Base-by-base conservation (phyloP, 2,113 vertebrate species). In the Vanacampus margaritifer region DNA sequence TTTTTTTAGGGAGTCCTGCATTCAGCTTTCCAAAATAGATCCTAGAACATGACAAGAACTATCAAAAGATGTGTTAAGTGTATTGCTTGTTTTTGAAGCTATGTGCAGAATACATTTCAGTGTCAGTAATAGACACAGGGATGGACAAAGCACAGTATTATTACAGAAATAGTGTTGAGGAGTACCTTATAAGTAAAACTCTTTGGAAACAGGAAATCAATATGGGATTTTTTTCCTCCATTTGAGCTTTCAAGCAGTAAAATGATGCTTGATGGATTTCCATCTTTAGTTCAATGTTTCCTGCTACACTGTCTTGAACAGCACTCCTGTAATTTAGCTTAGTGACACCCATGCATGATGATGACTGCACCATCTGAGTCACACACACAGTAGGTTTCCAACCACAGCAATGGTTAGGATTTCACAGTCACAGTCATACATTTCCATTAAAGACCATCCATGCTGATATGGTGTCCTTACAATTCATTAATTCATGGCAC, bases 211-310 rank as follows among this genome's bases (percentile, higher is more conserved):
- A 23, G 69, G 19, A 10, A 81, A 63, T 68, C 54, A 43, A 65
- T 58, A 9, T 74, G 71, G 60, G 37, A 32, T 35, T 70, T 5
- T 26, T 62, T 71, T 69, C 63, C 37, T 72, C 64, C 13, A 6
- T 63, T 79, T 64, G 28, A 26, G 79, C 71, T 77, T 76, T 71
- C 62, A 79, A 39, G 76, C 65, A 68, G 54, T 75, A 63, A 48
- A n/a, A 28, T 1, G 65, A 70, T 8, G n/a, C 67, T 36, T 13
- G 28, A 56, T 56, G 14, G 65, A 65, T 73, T 74, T 64, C 69
- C 56, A 65, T 74, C 51, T 36, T 41, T 62, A n/a, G 11, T 45
- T 65, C 45, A 51, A 19, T 59, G 41, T 58, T 67, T 46, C 10
- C 19, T 50, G 14, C 73, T 28, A 58, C 36, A 32, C 17, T 26